Evolutionary conservation across 2,797 vertebrate genomes (phyloP).

Genomic region (Sciaenops ocellatus): DNA sequence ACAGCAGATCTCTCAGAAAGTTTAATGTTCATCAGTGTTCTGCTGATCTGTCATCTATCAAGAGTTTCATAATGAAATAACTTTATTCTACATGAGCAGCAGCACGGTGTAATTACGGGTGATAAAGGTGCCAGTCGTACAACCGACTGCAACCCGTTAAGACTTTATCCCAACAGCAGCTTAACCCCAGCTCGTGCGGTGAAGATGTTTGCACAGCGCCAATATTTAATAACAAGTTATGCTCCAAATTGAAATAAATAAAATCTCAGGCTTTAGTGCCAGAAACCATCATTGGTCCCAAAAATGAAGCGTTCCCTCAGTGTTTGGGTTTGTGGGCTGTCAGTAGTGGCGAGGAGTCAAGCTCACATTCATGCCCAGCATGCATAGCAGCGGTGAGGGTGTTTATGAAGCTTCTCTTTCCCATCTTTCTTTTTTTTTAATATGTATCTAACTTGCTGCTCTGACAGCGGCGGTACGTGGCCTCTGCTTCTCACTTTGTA

Average conservation of each 20-base stretch:
- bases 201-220: slow-evolving; percentile 59
- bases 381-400: slow-evolving; percentile 42
- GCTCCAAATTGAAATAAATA: slow-evolving; percentile 66
- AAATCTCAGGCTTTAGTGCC: slow-evolving; percentile 57
- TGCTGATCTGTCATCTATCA: not conserved
- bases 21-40: too few relatives aligned
- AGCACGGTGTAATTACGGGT: slow-evolving; percentile 11
- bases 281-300: slow-evolving; percentile 58
- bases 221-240: slow-evolving; percentile 69
- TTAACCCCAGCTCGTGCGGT: slow-evolving; percentile 50
- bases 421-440: slow-evolving; percentile 14
- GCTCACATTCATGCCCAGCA: slow-evolving; percentile 59
- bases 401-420: slow-evolving; percentile 61
- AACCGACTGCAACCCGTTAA: slow-evolving; percentile 54
- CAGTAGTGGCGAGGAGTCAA: slow-evolving; percentile 62
- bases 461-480: slow-evolving; percentile 36
- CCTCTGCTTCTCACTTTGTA: slow-evolving; percentile 61
- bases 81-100: slow-evolving; percentile 1
- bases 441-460: slow-evolving; percentile 3
- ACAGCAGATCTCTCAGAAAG: slow-evolving; percentile 15
- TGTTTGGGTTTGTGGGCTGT: slow-evolving; percentile 70
- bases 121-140: slow-evolving; percentile 40
- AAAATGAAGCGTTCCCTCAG: slow-evolving; percentile 50
- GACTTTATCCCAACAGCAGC: slow-evolving; percentile 38
- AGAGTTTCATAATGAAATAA: slow-evolving; percentile 3